Evolutionary conservation across 2,888 invertebrate genomes (phyloP), one percentile per base, ranked within the genome.

Genomic region (Biston betularia): DNA sequence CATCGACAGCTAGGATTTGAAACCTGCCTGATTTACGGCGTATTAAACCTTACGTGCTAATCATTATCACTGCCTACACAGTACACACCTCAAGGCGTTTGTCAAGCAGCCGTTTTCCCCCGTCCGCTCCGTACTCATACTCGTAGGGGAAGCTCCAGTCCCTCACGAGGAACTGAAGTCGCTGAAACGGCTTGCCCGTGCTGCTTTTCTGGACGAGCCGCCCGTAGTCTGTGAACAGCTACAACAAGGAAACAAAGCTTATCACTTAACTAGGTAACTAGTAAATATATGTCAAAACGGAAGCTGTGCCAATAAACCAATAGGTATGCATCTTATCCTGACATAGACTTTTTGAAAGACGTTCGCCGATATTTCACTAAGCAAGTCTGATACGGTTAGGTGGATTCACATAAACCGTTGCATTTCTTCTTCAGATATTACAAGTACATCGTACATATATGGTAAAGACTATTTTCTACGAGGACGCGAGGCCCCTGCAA

Each of bases 91-190:
- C 96, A 8, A 99, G 94, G 68, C 99, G 95, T 77, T 97, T 96
- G 71, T 97, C 95, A 6, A 99, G 93, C 61, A 99, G 96, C 75
- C 96, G 95, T 74, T 96, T 95, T 0, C 99, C 99, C 0, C 99
- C 99, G 0, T 95, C 94, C 0, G 96, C 95, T 0, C 99, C 99
- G 89, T 98, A 99, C 5, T 95, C 94, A 0, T 97, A 96, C 87
- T 99, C 99, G 89, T 99, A 99, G 0, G 99, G 99, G 86, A 97
- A 99, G 88, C 98, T 98, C 99, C 99, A 99, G 90, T 99, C 99
- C 58, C 98, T 94, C 15, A 98, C 97, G 12, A 98, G 93, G 87
- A 98, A 98, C 87, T 97, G 97, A 59, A 98, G 92, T 78, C 96
- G 95, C 90, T 98, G 98, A 91, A 98, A 98, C 1, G 99, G 98